Evolutionary conservation across 2,113 vertebrate genomes (phyloP), one percentile per base, ranked within the genome.

Genomic region (Piprites chloris): DNA sequence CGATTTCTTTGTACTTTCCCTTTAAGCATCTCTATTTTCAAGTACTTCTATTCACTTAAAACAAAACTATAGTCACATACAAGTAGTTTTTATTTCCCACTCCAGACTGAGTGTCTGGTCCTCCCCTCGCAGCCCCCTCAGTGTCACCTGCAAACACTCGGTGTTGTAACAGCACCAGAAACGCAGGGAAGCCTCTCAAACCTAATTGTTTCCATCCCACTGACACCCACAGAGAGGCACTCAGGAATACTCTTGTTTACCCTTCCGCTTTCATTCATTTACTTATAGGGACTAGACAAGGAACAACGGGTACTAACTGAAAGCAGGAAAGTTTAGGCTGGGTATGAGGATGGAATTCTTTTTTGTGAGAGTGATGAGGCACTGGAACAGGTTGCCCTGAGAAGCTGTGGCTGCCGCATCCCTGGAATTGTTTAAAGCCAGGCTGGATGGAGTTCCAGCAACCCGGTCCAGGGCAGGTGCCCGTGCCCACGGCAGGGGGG

Each of bases 171-270:
- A 71, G 24, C 32, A 12, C 12, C 12, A 65, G 19, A 20, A 59
- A 28, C 4, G 8, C 49, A 37, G 9, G 0, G 37, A 27, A 67
- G 6, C 6, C n/a, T 9, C 14, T 12, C 2, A 7, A 4, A 3
- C 1, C 3, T 7, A 42, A n/a, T 22, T 0, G 24, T 7, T 4
- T 47, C 30, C 37, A 72, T 33, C 17, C 39, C 82, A 14, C 47
- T 4, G 4, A 5, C 0, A 4, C 6, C 76, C 72, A 19, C 61
- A 10, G 0, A 14, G 79, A 81, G 37, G 50, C 44, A 35, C 1
- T 5, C 4, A 1, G 16, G 9, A 32, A 3, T 52, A 18, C 46
- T 80, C 21, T 5, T 35, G 20, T 41, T 83, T 24, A 56, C 41
- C 3, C 0, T 8, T 21, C 63, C 12, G 13, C 9, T 89, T 66